Evolutionary conservation across 2,888 invertebrate genomes (phyloP).

Genomic region (Epistrophe grossulariae): DNA sequence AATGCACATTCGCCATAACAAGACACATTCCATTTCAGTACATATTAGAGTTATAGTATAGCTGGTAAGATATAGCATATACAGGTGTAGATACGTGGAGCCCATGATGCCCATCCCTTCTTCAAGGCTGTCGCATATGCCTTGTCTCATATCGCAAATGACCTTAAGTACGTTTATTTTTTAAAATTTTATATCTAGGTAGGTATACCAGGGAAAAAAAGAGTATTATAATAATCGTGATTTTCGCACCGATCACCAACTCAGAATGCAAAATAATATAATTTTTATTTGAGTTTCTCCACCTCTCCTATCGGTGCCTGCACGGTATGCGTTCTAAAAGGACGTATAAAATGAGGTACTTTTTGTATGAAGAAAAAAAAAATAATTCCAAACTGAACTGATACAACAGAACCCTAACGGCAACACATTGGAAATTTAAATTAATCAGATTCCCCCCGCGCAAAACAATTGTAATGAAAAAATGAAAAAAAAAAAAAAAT

Average conservation of each 20-base stretch:
- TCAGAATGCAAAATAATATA: slow-evolving; percentile 67
- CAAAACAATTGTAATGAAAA: slow-evolving; percentile 53
- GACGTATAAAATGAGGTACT: slow-evolving; percentile 32
- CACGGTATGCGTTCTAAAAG: slow-evolving; percentile 23
- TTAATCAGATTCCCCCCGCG: slow-evolving; percentile 63
- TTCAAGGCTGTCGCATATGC: slow-evolving; percentile 70
- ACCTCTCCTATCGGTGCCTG: background rate
- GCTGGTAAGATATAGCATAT: too few species aligned
- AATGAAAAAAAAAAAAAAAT: slow-evolving; percentile 9
- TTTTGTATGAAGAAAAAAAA: background rate
- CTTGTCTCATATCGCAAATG: slow-evolving; percentile 60
- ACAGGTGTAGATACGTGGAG: background rate
- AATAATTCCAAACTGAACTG: slow-evolving; percentile 25
- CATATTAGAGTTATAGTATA: background rate
- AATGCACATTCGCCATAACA: slow-evolving; percentile 53
- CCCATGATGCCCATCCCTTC: slow-evolving; percentile 60
- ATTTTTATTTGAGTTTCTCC: background rate
- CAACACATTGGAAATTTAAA: slow-evolving; percentile 72
- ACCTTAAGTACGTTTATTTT: slow-evolving; percentile 64
- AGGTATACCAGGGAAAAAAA: background rate
- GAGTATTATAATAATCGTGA: slow-evolving; percentile 57
- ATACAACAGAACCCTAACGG: slow-evolving; percentile 23
- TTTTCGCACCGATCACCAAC: slow-evolving; percentile 70
- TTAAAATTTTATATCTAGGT: background rate
- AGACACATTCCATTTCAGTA: slow-evolving; percentile 70